These are phyloP conservation scores for Premnoplex brunnescens DNA, from an alignment of 2,797 vertebrate species.

Conservation along the genomic window DNA sequence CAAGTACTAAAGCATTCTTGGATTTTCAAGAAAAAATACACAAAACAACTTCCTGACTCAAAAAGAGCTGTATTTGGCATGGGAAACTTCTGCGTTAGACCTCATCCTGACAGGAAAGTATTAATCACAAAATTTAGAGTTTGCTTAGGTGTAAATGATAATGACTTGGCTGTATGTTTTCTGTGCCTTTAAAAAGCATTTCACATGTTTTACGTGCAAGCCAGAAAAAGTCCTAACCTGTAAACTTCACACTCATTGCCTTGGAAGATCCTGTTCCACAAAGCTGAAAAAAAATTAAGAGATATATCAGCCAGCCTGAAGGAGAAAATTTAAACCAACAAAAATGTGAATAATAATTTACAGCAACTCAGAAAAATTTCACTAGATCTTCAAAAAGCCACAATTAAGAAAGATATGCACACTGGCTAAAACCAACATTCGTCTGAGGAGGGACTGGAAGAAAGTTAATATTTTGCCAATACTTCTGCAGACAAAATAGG, in stretches of 20 bases:
- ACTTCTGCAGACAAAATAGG: slow-evolving; percentile 33
- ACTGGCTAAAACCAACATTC: neutral
- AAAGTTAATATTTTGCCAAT: slow-evolving; percentile 37
- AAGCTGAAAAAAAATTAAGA: neutral
- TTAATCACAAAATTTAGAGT: slow-evolving; percentile 37
- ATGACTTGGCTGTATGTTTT: neutral
- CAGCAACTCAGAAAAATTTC: neutral
- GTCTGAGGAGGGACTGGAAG: neutral
- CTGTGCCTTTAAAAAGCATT: neutral
- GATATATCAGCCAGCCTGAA: neutral
- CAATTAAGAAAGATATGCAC: neutral
- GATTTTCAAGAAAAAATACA: slow-evolving; percentile 69
- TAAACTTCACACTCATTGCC: neutral
- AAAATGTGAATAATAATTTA: slow-evolving; percentile 16
- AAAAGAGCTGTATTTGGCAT: slow-evolving; percentile 52
- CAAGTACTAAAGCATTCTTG: slow-evolving; percentile 56
- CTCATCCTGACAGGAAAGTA: slow-evolving; percentile 19
- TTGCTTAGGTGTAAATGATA: slow-evolving; percentile 44
- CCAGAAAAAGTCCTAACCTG: neutral
- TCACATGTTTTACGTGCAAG: neutral
- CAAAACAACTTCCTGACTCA: slow-evolving; percentile 66
- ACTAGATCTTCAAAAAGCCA: neutral
- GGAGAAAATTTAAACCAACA: slow-evolving; percentile 12
- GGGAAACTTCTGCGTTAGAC: slow-evolving; percentile 52
- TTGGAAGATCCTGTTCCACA: neutral